Evolutionary conservation across 2,888 invertebrate species (phyloP), one percentile per base, ranked within the genome.

Genomic region (Eupeodes luniger): DNA sequence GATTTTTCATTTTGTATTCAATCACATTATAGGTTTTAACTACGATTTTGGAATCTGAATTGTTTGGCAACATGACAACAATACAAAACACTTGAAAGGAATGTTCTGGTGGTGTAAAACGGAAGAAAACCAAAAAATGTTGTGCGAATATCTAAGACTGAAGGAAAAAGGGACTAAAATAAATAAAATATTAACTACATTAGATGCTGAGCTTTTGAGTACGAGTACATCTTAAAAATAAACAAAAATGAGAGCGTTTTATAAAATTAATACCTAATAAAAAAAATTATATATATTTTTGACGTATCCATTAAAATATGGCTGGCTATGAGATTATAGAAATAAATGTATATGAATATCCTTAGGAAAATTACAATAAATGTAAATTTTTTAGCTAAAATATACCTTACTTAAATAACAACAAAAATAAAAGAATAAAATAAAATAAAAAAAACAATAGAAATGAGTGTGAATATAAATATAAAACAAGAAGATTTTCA

Each of bases 101-200:
- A 74, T 59, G 59, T 70, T 51, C 76, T 70, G 27, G 1, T 7
- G 9, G 5, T 40, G 40, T 7, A 40, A 40, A 5, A 64, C 27
- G 27, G 27, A 27, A 19, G 44, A 12, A 27, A 40, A 53, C 7
- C 0, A 9, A 16, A 19, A 19, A 79, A 62, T 76, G 76, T 61
- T 85, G 74, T 81, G 77, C 62, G 61, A 74, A 55, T 78, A 77
- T 67, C 69, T 51, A 87, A 87, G 87, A 87, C 87, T 87, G 87
- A 87, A 53, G 53, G 49, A 51, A 59, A 59, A 34, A 77, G 59
- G 59, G 72, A 77, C 66, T 70, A n/a, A 51, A 78, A 40, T 55
- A 27, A 27, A 27, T 2, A 27, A 53, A 36, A 44, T 9, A 40
- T 7, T 7, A 40, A 40, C 40, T 40, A 40, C 40, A 49, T 27